Conservation (phyloP, 2,113 vertebrate genomes). For the Hydropotes inermis region DNA sequence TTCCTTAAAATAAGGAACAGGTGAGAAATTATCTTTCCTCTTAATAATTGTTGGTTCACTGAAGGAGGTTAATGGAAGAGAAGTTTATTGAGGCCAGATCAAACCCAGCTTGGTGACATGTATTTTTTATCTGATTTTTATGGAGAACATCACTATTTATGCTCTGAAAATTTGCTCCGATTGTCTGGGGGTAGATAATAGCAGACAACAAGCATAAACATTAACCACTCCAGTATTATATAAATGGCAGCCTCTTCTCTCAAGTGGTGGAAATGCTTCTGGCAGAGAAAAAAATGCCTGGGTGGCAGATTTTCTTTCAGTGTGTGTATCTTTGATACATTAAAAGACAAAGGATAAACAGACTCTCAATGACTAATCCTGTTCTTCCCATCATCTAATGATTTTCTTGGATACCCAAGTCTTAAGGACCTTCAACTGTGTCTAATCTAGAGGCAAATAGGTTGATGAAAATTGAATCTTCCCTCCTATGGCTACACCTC, state of each 20-base stretch:
- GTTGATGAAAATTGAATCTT: neutral
- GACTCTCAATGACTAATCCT: neutral
- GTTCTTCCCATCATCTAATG: neutral
- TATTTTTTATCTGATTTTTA: neutral
- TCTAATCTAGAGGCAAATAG: neutral
- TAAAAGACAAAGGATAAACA: neutral
- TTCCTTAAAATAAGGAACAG: neutral
- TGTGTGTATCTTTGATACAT: neutral
- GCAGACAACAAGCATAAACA: neutral
- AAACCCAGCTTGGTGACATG: neutral
- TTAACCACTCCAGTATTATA: neutral
- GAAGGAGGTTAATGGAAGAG: neutral
- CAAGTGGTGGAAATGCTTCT: conserved; percentile 27
- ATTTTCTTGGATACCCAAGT: neutral
- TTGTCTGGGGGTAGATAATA: neutral
- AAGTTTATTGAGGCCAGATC: neutral
- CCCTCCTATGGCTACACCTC: accelerated
- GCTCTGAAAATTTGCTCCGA: neutral
- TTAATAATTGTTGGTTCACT: neutral
- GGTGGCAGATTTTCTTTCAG: neutral
- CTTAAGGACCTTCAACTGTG: neutral
- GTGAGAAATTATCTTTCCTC: neutral
- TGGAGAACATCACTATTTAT: neutral
- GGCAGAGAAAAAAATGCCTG: neutral
- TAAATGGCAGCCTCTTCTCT: conserved; percentile 22